Percentiles rank a stretch among this genome's conserved stretches.
Evolutionary conservation across 2,888 invertebrate species (phyloP).

Genomic region (Drepana falcataria): DNA sequence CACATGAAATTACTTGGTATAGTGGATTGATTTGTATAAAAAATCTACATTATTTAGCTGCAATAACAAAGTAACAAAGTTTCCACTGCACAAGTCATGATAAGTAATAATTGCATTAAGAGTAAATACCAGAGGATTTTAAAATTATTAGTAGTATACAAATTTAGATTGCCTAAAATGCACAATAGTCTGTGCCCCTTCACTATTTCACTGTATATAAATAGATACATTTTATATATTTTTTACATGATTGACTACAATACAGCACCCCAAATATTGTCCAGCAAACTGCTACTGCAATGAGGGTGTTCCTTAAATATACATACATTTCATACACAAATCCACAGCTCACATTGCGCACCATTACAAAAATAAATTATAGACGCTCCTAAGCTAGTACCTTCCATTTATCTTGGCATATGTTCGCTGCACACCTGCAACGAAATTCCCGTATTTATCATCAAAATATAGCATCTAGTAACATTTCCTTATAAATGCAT

Average conservation of each 20-base stretch:
- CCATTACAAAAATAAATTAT: conserved; percentile 79
- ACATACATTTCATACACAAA: conserved; percentile 69
- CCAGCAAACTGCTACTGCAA: conserved; percentile 56
- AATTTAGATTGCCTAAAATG: conserved; percentile 49
- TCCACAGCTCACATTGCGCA: conserved; percentile 76
- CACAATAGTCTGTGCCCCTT: conserved; percentile 56
- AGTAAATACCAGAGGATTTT: conserved; percentile 22
- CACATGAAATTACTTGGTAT: too few species aligned
- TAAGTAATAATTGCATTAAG: conserved; percentile 16
- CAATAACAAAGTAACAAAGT: not conserved
- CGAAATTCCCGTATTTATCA: too few species aligned
- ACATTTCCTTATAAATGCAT: too few species aligned
- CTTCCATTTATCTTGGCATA: conserved; percentile 74
- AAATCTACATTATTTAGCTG: not conserved
- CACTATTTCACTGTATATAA: conserved; percentile 50
- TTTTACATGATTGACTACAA: conserved; percentile 72
- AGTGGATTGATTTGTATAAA: too few species aligned
- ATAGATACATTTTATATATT: conserved; percentile 51
- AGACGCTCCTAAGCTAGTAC: conserved; percentile 68
- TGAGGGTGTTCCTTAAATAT: conserved; percentile 57
- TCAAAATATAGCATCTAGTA: too few species aligned
- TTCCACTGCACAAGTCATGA: not conserved
- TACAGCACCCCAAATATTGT: conserved; percentile 66
- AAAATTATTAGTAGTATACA: conserved; percentile 31
- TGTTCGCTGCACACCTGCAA: conserved; percentile 76